A percentile compares a stretch with the other conserved stretches of the same genome.
These are phyloP conservation scores for Melanotaenia pygmaea DNA, from an alignment of 2,797 vertebrate species.

Conservation along the genomic window DNA sequence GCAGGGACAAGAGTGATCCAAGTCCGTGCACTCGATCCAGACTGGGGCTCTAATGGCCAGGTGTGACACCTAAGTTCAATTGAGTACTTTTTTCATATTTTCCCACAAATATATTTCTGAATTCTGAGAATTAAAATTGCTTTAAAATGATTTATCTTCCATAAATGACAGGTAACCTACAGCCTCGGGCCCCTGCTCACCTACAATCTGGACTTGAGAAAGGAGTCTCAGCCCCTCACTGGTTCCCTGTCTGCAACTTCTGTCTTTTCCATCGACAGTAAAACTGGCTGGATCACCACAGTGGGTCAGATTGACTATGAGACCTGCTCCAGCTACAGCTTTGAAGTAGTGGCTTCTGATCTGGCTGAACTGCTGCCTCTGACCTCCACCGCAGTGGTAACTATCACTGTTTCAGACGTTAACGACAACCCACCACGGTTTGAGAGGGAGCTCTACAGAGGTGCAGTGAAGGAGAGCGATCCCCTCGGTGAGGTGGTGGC, in stretches of 20 bases:
- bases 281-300: constrained; percentile 96
- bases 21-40: constrained; percentile 90
- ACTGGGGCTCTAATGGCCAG: constrained; percentile 94
- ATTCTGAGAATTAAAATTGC: background rate
- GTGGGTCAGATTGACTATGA: constrained; percentile 91
- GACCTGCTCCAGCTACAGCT: constrained; percentile 85
- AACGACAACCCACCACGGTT: constrained; percentile 96
- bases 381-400: constrained; percentile 88
- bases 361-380: constrained; percentile 87
- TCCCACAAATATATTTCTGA: background rate
- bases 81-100: background rate
- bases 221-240: background rate
- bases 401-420: constrained; percentile 90
- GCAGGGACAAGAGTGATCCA: constrained; percentile 91
- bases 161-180: constrained; percentile 85
- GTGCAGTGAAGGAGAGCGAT: constrained; percentile 93
- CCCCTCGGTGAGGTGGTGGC: constrained; percentile 91
- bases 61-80: constrained; percentile 77
- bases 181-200: constrained; percentile 82
- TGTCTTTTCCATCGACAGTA: constrained; percentile 89
- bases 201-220: constrained; percentile 72
- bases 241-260: constrained; percentile 56
- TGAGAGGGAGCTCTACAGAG: constrained; percentile 91
- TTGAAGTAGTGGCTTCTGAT: constrained; percentile 90
- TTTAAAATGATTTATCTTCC: background rate